Base-by-base conservation (phyloP, 2,797 vertebrate genomes). In the Cetoscarus ocellatus region DNA sequence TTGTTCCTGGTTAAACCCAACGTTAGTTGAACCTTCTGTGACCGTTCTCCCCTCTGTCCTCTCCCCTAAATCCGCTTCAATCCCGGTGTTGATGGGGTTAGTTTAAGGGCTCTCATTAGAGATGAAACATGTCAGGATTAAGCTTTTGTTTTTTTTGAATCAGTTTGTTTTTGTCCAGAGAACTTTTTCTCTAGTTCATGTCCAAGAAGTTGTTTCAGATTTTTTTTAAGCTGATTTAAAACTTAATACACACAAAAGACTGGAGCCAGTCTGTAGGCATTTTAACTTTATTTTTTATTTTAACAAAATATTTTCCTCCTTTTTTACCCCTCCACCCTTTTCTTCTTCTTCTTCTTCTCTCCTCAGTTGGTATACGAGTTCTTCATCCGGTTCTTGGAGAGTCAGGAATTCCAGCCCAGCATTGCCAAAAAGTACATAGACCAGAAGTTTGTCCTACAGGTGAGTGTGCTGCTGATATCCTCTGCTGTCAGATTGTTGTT, bases 401-500 rank as follows among this genome's bases (percentile, higher is more conserved):
- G 97, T 95, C 98, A 99, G 96, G 98, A 99, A 95, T 99, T 99
- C 94, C 98, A 99, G 93, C 97, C 98, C 94, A 99, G 97, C 96
- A 97, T 99, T 97, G 98, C 98, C 96, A 99, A 99, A 98, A 99
- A 99, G 93, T 99, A 99, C 92, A 99, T 99, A 97, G 98, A 99
- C 96, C 98, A 99, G 95, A 99, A 99, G 95, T 99, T 99, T 95
- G 97, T 99, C 94, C 96, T 99, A 94, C 98, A 99, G 98, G 98
- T 99, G 94, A 95, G 96, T 35, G 17, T 0, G 13, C 36, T 27
- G 19, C 10, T 36, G 3, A 12, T 5, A 12, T 43, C 42, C 12
- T 12, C 42, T 13, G 11, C 10, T 43, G 42, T 43, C 42, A 43
- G 10, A 12, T 43, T 43, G 3, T 12, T 12, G 11, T 1, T 13